Evolutionary conservation across 2,797 vertebrate species (phyloP), one percentile per base, ranked within the genome.

Genomic region (Cetoscarus ocellatus): DNA sequence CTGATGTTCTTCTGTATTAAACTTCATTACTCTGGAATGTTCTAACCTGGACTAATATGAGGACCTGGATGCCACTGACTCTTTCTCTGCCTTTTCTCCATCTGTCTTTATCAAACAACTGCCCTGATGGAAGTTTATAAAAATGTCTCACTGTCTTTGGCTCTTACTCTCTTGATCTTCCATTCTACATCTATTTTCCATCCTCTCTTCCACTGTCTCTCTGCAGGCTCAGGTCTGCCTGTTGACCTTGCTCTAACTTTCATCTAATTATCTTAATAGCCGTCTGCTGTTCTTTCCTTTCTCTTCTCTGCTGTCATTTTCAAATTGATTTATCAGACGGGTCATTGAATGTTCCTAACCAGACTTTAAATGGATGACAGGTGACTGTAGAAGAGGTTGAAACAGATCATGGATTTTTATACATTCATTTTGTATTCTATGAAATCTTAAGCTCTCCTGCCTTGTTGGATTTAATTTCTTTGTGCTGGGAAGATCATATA

Each of bases 271-370:
- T 47, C 59, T 36, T 60, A 48, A 65, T 66, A 40, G 15, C 63
- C 54, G 60, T 74, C 60, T 70, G 35, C 19, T 73, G 54, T 67
- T 51, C 71, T 52, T 49, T 53, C 49, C 38, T 53, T 55, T 75
- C 50, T 58, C 44, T 43, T 48, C 44, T 54, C 34, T 70, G 15
- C 40, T 42, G 52, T 62, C n/a, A 18, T 11, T 8, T 70, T 42
- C 61, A 55, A 54, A 68, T 61, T 9, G 40, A 48, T 56, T 48
- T 56, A 49, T 64, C 48, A 50, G 60, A 50, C 8, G 17, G 17
- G 44, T 67, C 45, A 5, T 52, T 51, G 52, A 52, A 27, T 47
- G 57, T 47, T 67, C 48, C 42, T 13, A 27, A 34, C 14, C 48
- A 0, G 27, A 64, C 17, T 8, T 39, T 11, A 10, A 40, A 12